Evolutionary conservation across 2,797 vertebrate species (phyloP), one percentile per base, ranked within the genome.

Genomic region (Liasis olivaceus): DNA sequence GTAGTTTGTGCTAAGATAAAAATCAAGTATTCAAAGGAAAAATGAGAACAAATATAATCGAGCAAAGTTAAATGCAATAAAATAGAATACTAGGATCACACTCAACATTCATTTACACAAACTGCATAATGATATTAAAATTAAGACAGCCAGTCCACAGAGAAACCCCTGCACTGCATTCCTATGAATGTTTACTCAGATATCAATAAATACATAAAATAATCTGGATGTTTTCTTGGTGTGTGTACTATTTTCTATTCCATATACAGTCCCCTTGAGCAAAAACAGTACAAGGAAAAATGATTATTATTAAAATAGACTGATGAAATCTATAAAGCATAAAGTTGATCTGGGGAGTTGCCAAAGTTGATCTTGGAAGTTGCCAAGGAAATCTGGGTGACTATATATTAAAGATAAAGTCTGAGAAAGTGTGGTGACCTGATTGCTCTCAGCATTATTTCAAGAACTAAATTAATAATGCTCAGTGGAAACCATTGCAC

Each of bases 251-350:
- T 11, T 56, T 72, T 6, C 36, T 77, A 77, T 77, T 77, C 31
- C 69, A 94, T 22, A 15, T 92, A 3, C 12, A 92, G 11, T 42
- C 47, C 51, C 90, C 42, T 81, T 92, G 47, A 17, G 54, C 42
- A 90, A n/a, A 89, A 90, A 86, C 58, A 93, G 92, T 63, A 54
- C 89, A 47, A 59, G 90, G 60, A 26, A 87, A 88, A n/a, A 87
- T 62, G 63, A 51, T 42, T 54, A 63, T 66, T 88, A 66, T 20
- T 77, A 24, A 89, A 88, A 85, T 17, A 81, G 22, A 90, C 81
- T 26, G 66, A 89, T 91, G 62, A 14, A 36, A 64, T 93, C 91
- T 31, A 15, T 54, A 87, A 1, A 2, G 81, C 1, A 26, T 0
- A 0, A 84, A 93, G 77, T 72, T 88, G 86, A 88, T n/a, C 13